These are phyloP conservation scores for Melanargia galathea DNA, from an alignment of 2,888 invertebrate genomes.

Conservation along the genomic window DNA sequence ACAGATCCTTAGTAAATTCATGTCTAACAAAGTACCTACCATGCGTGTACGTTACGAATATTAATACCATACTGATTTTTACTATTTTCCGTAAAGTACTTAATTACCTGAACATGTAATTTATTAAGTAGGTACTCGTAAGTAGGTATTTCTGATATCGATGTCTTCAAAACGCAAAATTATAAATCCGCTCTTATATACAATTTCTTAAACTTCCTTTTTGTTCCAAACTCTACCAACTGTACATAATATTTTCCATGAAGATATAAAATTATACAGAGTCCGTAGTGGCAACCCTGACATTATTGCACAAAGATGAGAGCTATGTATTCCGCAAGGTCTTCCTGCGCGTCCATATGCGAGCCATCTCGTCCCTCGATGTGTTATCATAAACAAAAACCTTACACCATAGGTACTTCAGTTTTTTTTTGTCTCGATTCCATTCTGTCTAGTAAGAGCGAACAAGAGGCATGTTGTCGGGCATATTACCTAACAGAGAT, in stretches of 20 bases:
- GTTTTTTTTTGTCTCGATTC: slow-evolving; percentile 54
- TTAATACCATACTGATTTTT: too few species aligned
- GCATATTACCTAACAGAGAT: background rate
- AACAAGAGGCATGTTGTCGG: slow-evolving; percentile 6
- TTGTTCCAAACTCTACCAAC: background rate
- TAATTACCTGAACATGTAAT: too few species aligned
- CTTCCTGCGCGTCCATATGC: slow-evolving; percentile 73
- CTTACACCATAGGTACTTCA: slow-evolving; percentile 51
- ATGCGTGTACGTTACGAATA: too few species aligned
- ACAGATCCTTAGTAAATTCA: too few species aligned
- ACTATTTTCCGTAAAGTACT: too few species aligned
- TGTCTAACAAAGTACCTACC: too few species aligned
- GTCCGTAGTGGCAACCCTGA: slow-evolving; percentile 57
- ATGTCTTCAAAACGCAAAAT: background rate
- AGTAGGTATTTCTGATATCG: background rate
- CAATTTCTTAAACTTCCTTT: background rate
- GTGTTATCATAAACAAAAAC: slow-evolving; percentile 71
- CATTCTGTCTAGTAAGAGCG: slow-evolving; percentile 42
- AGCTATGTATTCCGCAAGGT: slow-evolving; percentile 64
- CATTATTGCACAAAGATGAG: slow-evolving; percentile 72
- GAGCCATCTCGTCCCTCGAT: slow-evolving; percentile 54
- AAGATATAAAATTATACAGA: background rate
- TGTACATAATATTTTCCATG: background rate
- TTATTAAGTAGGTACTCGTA: too few species aligned
- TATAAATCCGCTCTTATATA: background rate